phyloP scores from a whole-genome alignment of 35 echinoderm and acorn worm species.

The Chiridota heheva region DNA sequence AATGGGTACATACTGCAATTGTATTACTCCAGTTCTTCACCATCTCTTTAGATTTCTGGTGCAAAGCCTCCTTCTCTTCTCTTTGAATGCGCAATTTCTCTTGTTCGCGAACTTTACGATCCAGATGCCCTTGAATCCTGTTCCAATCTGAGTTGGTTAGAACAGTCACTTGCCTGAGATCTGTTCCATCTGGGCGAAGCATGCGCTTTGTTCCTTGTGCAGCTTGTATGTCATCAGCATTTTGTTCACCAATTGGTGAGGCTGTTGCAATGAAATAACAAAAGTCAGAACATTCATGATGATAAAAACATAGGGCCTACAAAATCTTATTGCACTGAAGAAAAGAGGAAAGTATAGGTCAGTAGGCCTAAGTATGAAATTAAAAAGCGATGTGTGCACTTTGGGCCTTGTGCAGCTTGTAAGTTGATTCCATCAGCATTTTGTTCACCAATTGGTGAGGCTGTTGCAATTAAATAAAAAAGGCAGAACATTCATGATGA shows the following conservation, averaged over 20 bases:
- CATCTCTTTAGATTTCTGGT: constrained; percentile 76
- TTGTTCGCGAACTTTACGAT: constrained; percentile 51
- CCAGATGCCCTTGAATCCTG: constrained; percentile 75
- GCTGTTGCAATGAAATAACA: constrained; percentile 9
- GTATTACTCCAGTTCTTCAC: constrained; percentile 99
- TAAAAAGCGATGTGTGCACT: constrained; percentile 3
- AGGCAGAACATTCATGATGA: not conserved
- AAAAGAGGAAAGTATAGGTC: not conserved
- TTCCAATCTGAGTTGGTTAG: constrained; percentile 83
- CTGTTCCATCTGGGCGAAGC: constrained; percentile 31
- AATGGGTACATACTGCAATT: constrained; percentile 97
- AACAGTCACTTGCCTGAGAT: constrained; percentile 76
- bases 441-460: not conserved
- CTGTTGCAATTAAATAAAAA: constrained; percentile 11
- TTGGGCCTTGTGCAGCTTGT: not conserved
- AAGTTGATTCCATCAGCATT: not conserved
- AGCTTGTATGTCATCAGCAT: not conserved
- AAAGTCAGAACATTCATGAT: not conserved
- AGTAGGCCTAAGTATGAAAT: not conserved
- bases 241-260: not conserved
- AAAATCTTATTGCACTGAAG: not conserved
- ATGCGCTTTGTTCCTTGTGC: not conserved
- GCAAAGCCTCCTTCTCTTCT: constrained; percentile 68
- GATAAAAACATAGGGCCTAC: not conserved
- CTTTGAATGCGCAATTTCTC: constrained; percentile 40